Evolutionary conservation across 2,797 vertebrate species (phyloP).

Genomic region (Phataginus tricuspis): DNA sequence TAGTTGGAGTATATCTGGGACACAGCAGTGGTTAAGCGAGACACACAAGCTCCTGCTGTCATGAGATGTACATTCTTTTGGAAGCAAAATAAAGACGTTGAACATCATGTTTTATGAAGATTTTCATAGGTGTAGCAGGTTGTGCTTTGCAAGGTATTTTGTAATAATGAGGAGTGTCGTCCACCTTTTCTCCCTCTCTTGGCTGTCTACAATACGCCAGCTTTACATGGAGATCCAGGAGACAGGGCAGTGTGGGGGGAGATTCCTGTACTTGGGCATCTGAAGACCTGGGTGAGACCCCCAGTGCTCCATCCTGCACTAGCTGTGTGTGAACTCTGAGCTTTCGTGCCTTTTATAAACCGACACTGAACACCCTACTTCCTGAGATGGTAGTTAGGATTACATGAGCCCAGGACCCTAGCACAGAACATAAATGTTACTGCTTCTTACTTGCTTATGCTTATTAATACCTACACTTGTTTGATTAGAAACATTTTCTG

Average conservation of each 20-base stretch:
- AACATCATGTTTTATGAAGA: background rate
- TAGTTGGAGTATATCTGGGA: background rate
- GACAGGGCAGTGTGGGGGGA: background rate
- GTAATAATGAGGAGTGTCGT: background rate
- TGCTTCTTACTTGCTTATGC: background rate
- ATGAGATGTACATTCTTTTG: background rate
- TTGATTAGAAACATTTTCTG: background rate
- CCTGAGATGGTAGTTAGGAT: constrained; percentile 50
- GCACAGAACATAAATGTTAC: background rate
- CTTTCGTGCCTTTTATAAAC: background rate
- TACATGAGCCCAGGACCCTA: background rate
- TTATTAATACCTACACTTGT: background rate
- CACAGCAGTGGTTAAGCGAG: background rate
- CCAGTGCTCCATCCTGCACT: background rate
- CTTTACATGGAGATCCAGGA: background rate
- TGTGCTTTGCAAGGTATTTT: background rate
- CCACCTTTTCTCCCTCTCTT: background rate
- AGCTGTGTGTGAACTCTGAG: background rate
- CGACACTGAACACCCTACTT: too few species aligned
- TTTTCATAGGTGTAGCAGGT: background rate
- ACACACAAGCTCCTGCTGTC: background rate
- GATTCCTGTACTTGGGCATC: background rate
- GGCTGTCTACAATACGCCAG: background rate
- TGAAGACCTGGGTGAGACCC: background rate
- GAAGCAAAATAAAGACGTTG: background rate